Evolutionary conservation across 2,113 vertebrate species (phyloP).

Genomic region (Periophthalmodon schlosseri): DNA sequence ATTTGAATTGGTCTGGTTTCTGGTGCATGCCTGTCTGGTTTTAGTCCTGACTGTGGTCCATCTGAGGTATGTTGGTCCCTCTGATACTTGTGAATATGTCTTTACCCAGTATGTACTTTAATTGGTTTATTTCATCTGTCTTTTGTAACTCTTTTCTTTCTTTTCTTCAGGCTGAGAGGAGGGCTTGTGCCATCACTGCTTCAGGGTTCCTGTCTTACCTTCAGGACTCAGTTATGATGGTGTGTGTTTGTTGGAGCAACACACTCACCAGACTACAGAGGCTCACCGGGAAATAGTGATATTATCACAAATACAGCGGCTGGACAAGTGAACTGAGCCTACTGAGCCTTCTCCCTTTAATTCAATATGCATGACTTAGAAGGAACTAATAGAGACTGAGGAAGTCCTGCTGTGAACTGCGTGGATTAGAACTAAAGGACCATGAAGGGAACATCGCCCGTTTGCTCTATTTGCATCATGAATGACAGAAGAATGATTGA

Average conservation of each 20-base stretch:
- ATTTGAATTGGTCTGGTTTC: slow-evolving; percentile 79
- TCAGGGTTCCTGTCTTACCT: slow-evolving; percentile 28
- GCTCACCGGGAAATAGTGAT: slow-evolving; percentile 25
- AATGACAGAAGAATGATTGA: slow-evolving; percentile 18
- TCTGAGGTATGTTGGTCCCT: slow-evolving; percentile 48
- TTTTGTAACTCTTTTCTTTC: slow-evolving; percentile 54
- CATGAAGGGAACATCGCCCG: slow-evolving; percentile 32
- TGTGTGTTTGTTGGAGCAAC: slow-evolving; percentile 53
- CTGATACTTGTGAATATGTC: slow-evolving; percentile 31
- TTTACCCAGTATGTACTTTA: slow-evolving; percentile 37
- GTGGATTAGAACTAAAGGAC: slow-evolving; percentile 32
- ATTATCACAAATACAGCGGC: slow-evolving; percentile 9
- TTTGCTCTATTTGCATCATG: slow-evolving; percentile 18
- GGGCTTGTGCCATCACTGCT: slow-evolving; percentile 50
- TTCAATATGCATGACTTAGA: slow-evolving; percentile 48
- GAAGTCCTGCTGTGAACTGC: slow-evolving; percentile 34
- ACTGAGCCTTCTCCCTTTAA: slow-evolving; percentile 19
- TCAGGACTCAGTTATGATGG: slow-evolving; percentile 26
- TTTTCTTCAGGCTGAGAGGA: slow-evolving; percentile 63
- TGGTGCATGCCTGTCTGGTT: slow-evolving; percentile 69
- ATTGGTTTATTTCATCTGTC: slow-evolving; percentile 64
- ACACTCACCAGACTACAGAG: slow-evolving; percentile 50
- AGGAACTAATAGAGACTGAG: slow-evolving; percentile 28
- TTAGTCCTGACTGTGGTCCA: slow-evolving; percentile 66
- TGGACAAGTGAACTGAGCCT: slow-evolving; percentile 27